A percentile compares a stretch with the other conserved stretches of the same genome.
Conservation (phyloP, 2,797 vertebrate species). For the Aulostomus chinensis region DNA sequence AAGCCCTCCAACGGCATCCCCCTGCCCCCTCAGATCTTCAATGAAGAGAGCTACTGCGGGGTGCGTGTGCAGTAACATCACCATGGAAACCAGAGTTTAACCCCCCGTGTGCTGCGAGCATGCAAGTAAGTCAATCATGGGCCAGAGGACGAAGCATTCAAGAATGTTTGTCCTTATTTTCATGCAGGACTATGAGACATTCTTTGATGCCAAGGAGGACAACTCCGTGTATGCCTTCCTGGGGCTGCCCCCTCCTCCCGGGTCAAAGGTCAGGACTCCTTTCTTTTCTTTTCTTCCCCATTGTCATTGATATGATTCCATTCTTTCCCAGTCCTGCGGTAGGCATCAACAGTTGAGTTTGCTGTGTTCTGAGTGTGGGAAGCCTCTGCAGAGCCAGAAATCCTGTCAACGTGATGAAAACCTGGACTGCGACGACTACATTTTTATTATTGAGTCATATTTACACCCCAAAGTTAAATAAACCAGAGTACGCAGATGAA, state of each 20-base stretch:
- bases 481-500: too few relatives aligned
- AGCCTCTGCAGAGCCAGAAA: not conserved
- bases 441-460: constrained; percentile 7
- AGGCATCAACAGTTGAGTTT: not conserved
- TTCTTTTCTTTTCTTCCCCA: not conserved
- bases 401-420: too few relatives aligned
- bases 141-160: too few relatives aligned
- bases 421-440: not conserved
- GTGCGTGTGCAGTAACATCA: constrained; percentile 64
- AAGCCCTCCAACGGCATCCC: constrained; percentile 96
- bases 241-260: constrained; percentile 91
- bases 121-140: too few relatives aligned
- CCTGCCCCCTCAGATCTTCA: constrained; percentile 98
- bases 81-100: not conserved
- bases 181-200: constrained; percentile 95
- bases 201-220: constrained; percentile 97
- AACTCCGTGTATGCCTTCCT: constrained; percentile 93
- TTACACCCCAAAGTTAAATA: not conserved
- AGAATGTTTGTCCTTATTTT: constrained; percentile 3
- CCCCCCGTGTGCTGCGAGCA: too few relatives aligned
- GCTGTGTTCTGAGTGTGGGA: too few relatives aligned
- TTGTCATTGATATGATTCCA: not conserved
- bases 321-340: not conserved
- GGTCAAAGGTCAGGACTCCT: constrained; percentile 86
- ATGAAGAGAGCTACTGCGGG: constrained; percentile 94